These are phyloP conservation scores for Athrips mouffetella DNA, from an alignment of 2,888 invertebrate genomes.

Conservation along the genomic window DNA sequence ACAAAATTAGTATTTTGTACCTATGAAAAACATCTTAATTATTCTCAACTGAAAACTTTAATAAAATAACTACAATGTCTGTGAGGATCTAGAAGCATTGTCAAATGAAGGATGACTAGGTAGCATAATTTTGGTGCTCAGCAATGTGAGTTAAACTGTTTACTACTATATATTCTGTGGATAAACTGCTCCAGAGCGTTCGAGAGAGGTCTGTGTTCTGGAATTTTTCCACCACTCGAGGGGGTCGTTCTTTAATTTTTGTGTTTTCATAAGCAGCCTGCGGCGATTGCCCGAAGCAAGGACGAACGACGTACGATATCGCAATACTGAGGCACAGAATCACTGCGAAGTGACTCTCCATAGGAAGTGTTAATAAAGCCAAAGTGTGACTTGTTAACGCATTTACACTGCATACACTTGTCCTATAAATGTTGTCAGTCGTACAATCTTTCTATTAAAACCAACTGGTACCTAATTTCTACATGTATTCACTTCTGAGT, in stretches of 20 bases:
- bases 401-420: constrained; percentile 22
- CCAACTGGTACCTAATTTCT: constrained; percentile 7
- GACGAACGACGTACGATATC: not conserved
- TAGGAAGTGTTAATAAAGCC: constrained; percentile 59
- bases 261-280: not conserved
- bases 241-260: not conserved
- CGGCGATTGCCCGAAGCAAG: not conserved
- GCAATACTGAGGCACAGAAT: constrained; percentile 35
- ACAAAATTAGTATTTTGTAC: no score
- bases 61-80: no score
- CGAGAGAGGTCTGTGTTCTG: no score
- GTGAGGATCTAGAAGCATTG: no score
- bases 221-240: not conserved
- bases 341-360: constrained; percentile 37
- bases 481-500: no score
- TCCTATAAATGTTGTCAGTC: no score
- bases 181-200: constrained; percentile 7
- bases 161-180: no score
- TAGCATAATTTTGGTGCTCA: no score
- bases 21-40: no score
- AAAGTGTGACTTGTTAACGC: constrained; percentile 48
- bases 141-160: no score
- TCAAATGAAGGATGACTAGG: no score
- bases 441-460: constrained; percentile 26
- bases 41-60: no score